phyloP scores from a whole-genome alignment of 2,797 vertebrate species.

The Rhynchonycteris naso region DNA sequence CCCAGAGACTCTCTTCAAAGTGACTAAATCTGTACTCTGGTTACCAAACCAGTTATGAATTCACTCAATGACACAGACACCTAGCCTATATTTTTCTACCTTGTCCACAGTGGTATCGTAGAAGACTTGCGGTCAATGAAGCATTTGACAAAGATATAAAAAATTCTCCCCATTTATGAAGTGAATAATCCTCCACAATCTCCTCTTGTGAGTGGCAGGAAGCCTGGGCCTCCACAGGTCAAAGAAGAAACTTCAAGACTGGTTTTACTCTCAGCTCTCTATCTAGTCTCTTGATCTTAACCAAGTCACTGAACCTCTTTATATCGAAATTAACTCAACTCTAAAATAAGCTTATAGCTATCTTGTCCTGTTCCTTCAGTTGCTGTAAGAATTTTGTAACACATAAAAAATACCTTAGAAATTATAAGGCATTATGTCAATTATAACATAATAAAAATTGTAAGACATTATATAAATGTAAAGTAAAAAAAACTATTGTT shows the following conservation, averaged over 20 bases:
- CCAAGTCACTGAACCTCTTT: not conserved
- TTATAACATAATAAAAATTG: not conserved
- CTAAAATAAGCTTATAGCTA: not conserved
- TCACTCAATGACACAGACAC: not conserved
- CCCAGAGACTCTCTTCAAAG: not conserved
- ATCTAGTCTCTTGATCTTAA: not conserved
- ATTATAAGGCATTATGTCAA: not conserved
- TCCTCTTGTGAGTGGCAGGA: not conserved
- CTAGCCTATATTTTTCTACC: not conserved
- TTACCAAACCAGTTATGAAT: not conserved
- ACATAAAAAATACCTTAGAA: not conserved
- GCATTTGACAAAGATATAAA: not conserved
- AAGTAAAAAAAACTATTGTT: constrained; percentile 16
- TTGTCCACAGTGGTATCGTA: not conserved
- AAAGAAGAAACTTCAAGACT: not conserved
- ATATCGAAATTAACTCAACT: constrained; percentile 6
- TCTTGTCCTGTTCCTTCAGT: not conserved
- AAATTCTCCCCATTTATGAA: constrained; percentile 14
- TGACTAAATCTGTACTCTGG: not conserved
- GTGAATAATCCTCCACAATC: not conserved
- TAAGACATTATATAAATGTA: not conserved
- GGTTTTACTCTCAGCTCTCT: not conserved
- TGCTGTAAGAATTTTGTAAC: not conserved
- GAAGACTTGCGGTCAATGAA: constrained; percentile 19
- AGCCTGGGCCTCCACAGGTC: not conserved